Evolutionary conservation across 2,113 vertebrate species (phyloP), one percentile per base, ranked within the genome.

Genomic region (Ascaphus truei): DNA sequence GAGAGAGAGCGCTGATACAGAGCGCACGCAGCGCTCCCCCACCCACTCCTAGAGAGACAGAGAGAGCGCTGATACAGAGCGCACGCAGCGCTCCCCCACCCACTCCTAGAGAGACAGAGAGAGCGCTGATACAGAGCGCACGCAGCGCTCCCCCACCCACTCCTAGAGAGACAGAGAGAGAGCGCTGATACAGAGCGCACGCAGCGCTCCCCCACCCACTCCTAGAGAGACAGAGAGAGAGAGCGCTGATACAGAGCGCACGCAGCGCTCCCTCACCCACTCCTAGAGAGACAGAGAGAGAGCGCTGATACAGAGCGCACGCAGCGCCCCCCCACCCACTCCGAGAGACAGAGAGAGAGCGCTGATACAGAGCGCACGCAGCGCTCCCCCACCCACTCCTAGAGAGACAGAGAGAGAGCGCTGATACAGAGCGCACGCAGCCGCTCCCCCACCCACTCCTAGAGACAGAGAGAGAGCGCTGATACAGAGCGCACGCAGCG

Each of bases 361-460:
- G 22, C 55, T n/a, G 30, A 18, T 4, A 3, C 48, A 10, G 96
- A 98, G 79, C 98, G 98, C 59, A 98, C 89, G 81, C 96, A 98
- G 16, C 97, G 93, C 61, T 99, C 97, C 51, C 96, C 97, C 29
- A 99, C 97, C 97, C 97, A 99, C 79, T 99, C 97, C 96, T 99
- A 77, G 39, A 73, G 68, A 51, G 65, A 0, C 11, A 67, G 15
- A 16, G 16, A 11, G 13, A 7, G 0, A n/a, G n/a, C 68, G 22
- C 55, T n/a, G 30, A 18, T 4, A 3, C 48, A 10, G 96, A 98
- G 79, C 98, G 98, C 59, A 98, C 89, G 81, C 96, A 98, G 16
- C 97, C n/a, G 93, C 61, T 99, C 97, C 51, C 96, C 97, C 29
- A 99, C 97, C 97, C 97, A 99, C 79, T 99, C 97, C 96, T 99